Base-by-base conservation (phyloP, 2,113 vertebrate species). In the Microtus pennsylvanicus region DNA sequence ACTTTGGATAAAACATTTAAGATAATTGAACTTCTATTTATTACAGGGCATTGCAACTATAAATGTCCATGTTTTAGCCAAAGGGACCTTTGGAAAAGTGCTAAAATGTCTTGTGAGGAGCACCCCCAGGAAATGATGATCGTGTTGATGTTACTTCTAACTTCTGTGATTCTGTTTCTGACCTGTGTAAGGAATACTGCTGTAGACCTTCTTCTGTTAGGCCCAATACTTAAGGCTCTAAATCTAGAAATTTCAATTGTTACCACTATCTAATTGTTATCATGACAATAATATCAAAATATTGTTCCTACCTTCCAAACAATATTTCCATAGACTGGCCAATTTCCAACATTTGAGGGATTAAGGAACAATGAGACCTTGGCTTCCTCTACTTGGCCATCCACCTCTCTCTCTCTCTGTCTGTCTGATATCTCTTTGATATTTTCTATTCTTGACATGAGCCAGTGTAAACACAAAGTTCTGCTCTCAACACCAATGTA, bases 21-120 rank as follows among this genome's bases (percentile, higher is more conserved):
- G 69, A 89, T 96, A 69, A 96, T 77, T 96, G 89, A 97, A 81
- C 55, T 89, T 87, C 82, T 85, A 33, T 89, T 97, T 97, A 97
- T 96, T 94, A 70, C 35, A 85, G 82, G 91, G 74, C 88, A 93
- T 50, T 78, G 11, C 17, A 93, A 94, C 38, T 9, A 78, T 92
- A 91, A 95, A 93, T 92, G 47, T 75, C 87, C 80, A 11, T 94
- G 65, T 94, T 93, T 96, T 35, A 87, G 69, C 42, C n/a, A 88
- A 14, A 52, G 28, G 9, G 19, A 19, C 30, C 76, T 90, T 86
- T 76, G 35, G 22, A 95, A 90, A 42, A 80, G 74, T 88, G 52
- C 88, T 65, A 93, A 87, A 95, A 92, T 90, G 76, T 35, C 80
- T 17, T 74, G 11, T n/a, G 58, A 92, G 70, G 14, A 93, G 5